phyloP scores from a whole-genome alignment of 30 jellyfish, hydroid and myxozoan species.

The Chironex yamaguchii region DNA sequence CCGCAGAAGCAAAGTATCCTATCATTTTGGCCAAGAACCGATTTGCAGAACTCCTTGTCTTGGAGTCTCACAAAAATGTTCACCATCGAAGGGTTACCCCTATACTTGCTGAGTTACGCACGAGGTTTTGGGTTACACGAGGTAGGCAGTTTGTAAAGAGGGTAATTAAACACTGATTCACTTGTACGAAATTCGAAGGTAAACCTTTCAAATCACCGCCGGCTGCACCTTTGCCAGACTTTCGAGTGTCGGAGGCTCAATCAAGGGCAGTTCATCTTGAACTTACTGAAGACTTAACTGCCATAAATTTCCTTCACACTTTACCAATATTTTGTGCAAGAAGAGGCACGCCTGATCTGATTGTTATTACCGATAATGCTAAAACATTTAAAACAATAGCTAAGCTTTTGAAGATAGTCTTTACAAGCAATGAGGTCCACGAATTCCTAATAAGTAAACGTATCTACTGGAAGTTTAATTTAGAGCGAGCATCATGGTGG shows the following conservation, averaged over 20 bases:
- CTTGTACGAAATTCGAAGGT: constrained; percentile 35
- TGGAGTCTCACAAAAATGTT: constrained; percentile 31
- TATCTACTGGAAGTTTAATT: too few species aligned
- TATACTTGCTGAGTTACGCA: constrained; percentile 53
- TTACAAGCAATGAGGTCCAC: too few species aligned
- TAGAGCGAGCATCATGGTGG: too few species aligned
- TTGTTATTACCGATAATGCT: too few species aligned
- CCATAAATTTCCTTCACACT: too few species aligned
- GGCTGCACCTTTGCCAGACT: constrained; percentile 53
- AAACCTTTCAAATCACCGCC: constrained; percentile 36
- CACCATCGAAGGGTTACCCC: constrained; percentile 43
- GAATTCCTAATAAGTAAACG: too few species aligned
- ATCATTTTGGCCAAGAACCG: constrained; percentile 34
- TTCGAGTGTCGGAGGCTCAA: constrained; percentile 62
- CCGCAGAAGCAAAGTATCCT: constrained; percentile 14
- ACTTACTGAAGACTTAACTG: too few species aligned
- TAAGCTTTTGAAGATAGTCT: too few species aligned
- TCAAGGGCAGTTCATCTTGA: too few species aligned
- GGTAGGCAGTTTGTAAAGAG: constrained; percentile 70
- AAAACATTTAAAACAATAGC: too few species aligned
- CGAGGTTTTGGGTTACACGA: constrained; percentile 56
- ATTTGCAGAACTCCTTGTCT: constrained; percentile 19
- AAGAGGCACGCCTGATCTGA: too few species aligned
- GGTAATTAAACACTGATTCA: constrained; percentile 23
- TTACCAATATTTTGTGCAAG: too few species aligned